phyloP scores from a whole-genome alignment of 2,888 invertebrate species.

The Psococerastis gibbosa region DNA sequence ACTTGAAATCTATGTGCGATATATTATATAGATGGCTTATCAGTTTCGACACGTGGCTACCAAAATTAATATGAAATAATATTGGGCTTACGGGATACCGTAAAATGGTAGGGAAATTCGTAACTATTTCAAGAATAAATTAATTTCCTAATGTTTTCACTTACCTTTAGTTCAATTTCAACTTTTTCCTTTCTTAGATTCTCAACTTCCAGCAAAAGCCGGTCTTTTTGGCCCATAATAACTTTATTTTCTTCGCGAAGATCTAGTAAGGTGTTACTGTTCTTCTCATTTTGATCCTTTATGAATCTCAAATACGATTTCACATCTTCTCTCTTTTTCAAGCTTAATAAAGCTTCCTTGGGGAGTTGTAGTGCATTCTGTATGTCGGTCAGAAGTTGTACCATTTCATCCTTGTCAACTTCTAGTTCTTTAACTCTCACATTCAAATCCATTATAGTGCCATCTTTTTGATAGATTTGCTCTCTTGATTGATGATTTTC shows the following conservation, averaged over 20 bases:
- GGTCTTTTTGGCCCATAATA: background rate
- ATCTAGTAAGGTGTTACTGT: background rate
- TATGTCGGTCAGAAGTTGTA: background rate
- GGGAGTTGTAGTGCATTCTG: background rate
- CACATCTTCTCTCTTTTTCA: background rate
- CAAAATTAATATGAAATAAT: too few relatives aligned
- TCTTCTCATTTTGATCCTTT: background rate
- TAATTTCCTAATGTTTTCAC: too few relatives aligned
- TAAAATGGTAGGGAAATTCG: too few relatives aligned
- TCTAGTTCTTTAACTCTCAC: background rate
- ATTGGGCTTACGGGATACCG: too few relatives aligned
- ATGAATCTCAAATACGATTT: background rate
- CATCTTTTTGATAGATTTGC: too few relatives aligned
- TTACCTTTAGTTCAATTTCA: background rate
- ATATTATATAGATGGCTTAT: too few relatives aligned
- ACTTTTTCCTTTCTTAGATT: background rate
- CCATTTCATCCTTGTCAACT: background rate
- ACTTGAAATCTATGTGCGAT: too few relatives aligned
- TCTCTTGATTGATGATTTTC: too few relatives aligned
- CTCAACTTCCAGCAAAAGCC: background rate
- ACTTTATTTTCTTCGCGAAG: background rate
- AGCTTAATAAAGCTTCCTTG: background rate
- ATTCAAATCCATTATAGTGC: too few relatives aligned
- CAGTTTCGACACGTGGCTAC: too few relatives aligned
- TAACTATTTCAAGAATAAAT: too few relatives aligned